A percentile compares a stretch with the other conserved stretches of the same genome.
Conservation (phyloP, 2,888 invertebrate species). For the Xanthorhoe spadicearia region DNA sequence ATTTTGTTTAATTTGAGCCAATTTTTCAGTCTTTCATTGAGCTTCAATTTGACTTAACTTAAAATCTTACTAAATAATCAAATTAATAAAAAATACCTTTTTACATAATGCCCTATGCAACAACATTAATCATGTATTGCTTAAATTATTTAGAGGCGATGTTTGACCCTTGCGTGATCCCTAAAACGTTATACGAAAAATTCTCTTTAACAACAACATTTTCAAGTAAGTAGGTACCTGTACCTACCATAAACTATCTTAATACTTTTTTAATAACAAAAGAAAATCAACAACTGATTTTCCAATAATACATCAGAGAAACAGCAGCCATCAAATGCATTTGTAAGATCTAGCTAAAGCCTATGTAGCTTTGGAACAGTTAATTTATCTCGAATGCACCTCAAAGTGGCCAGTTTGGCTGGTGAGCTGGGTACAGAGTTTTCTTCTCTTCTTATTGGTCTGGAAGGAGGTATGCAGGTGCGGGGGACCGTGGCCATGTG, state of each 20-base stretch:
- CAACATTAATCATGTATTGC: background rate
- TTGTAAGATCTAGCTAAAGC: constrained; percentile 46
- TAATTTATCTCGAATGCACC: constrained; percentile 76
- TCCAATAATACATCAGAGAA: background rate
- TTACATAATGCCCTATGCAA: background rate
- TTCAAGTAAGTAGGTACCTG: too few relatives aligned
- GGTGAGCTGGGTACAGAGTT: constrained; percentile 76
- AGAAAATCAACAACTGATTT: background rate
- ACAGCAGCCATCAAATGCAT: constrained; percentile 9
- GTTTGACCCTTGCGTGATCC: constrained; percentile 3
- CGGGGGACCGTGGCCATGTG: constrained; percentile 72
- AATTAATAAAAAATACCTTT: background rate
- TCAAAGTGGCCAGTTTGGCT: constrained; percentile 72
- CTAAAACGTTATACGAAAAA: background rate
- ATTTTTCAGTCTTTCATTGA: constrained; percentile 66
- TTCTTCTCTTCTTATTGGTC: constrained; percentile 66
- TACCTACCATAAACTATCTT: too few relatives aligned
- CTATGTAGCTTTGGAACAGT: constrained; percentile 73
- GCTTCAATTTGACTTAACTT: constrained; percentile 38
- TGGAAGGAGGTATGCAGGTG: constrained; percentile 68
- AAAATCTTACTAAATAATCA: background rate
- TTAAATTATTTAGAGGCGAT: background rate
- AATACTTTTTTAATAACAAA: too few relatives aligned
- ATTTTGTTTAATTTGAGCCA: constrained; percentile 60
- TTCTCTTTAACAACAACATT: background rate